Evolutionary conservation across 2,113 vertebrate genomes (phyloP).

Genomic region (Thalassarche chlororhynchos): DNA sequence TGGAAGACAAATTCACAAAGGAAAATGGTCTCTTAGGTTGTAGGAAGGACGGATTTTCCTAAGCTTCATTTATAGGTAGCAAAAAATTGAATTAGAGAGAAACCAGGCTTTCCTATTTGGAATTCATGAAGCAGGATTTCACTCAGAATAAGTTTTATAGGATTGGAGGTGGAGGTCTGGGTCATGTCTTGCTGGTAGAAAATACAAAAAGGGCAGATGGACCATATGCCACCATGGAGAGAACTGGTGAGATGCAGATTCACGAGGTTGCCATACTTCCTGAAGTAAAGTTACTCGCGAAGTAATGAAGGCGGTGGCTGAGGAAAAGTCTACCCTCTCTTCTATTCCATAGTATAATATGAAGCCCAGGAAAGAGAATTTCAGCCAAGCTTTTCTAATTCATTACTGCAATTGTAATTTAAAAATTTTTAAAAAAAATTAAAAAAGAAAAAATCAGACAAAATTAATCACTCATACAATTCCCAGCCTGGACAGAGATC

Average conservation of each 20-base stretch:
- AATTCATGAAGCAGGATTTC: neutral
- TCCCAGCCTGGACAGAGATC: neutral
- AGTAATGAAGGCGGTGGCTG: neutral
- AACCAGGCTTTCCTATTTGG: neutral
- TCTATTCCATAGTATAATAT: neutral
- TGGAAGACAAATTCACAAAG: neutral
- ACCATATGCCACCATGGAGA: neutral
- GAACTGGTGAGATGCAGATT: neutral
- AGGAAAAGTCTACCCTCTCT: neutral
- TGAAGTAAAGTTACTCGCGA: neutral
- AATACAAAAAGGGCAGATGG: neutral
- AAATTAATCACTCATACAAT: neutral
- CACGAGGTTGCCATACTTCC: neutral
- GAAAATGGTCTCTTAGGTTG: neutral
- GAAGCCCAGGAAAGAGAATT: neutral
- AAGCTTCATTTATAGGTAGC: neutral
- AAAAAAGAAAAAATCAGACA: neutral
- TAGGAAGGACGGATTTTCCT: neutral
- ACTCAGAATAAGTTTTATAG: neutral
- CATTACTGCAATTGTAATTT: conserved; percentile 23
- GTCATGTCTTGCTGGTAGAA: neutral
- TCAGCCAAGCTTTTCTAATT: conserved; percentile 17
- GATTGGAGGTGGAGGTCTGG: neutral
- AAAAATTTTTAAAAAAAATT: neutral
- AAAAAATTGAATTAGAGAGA: neutral